These are phyloP conservation scores for Cynaeus angustus DNA, from an alignment of 2,888 invertebrate genomes.

Conservation along the genomic window DNA sequence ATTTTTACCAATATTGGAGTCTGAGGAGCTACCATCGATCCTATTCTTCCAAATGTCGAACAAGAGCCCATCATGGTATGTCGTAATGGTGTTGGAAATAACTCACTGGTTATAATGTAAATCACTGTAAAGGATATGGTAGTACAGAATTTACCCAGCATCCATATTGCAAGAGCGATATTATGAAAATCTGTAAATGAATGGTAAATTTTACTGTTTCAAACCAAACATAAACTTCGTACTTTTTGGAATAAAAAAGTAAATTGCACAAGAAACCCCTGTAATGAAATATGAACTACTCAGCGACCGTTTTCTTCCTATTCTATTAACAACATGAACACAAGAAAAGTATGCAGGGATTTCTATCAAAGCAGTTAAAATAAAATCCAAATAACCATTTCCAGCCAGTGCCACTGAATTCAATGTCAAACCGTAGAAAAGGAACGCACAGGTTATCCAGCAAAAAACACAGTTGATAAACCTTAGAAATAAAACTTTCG, in stretches of 20 bases:
- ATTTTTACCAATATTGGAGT: slow-evolving; percentile 73
- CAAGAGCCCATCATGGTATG: slow-evolving; percentile 78
- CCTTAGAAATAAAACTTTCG: slow-evolving; percentile 74
- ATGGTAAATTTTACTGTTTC: not conserved
- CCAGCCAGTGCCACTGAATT: slow-evolving; percentile 84
- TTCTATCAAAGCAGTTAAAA: slow-evolving; percentile 80
- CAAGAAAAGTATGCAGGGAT: slow-evolving; percentile 83
- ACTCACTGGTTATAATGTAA: slow-evolving; percentile 80
- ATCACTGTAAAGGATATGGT: slow-evolving; percentile 79
- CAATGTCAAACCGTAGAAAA: slow-evolving; percentile 87
- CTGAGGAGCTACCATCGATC: slow-evolving; percentile 80
- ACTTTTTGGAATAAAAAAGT: slow-evolving; percentile 77
- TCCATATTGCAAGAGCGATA: slow-evolving; percentile 73
- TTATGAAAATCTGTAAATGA: slow-evolving; percentile 72
- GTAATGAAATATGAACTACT: slow-evolving; percentile 78
- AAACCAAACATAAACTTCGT: not conserved
- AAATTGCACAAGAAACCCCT: slow-evolving; percentile 75
- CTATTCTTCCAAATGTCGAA: slow-evolving; percentile 80
- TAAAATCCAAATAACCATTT: slow-evolving; percentile 86
- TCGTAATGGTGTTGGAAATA: slow-evolving; percentile 79
- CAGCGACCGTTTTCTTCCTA: slow-evolving; percentile 79
- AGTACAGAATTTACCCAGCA: slow-evolving; percentile 79
- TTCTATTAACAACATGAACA: slow-evolving; percentile 77
- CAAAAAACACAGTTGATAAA: slow-evolving; percentile 82
- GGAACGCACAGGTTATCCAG: slow-evolving; percentile 86